Conservation (phyloP, 2,797 vertebrate species). For the Lepilemur septentrionalis region DNA sequence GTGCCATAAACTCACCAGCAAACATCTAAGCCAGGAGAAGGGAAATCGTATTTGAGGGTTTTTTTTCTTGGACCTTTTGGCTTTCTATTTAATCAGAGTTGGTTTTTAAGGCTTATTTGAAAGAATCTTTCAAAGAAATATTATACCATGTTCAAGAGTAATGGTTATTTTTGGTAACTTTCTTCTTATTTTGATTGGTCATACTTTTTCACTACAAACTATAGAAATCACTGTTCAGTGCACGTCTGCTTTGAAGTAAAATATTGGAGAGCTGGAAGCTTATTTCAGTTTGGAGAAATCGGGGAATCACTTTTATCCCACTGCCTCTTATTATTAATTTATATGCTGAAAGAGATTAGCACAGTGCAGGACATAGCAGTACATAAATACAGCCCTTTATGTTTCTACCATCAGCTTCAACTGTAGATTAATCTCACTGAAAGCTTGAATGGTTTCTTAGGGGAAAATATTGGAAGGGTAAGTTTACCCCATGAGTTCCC, state of each 20-base stretch:
- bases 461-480: neutral
- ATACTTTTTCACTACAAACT: neutral
- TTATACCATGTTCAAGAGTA: neutral
- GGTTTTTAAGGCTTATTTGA: neutral
- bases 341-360: conserved; percentile 68
- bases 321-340: conserved; percentile 59
- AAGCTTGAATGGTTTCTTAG: conserved; percentile 34
- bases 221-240: neutral
- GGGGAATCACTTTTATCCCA: conserved; percentile 53
- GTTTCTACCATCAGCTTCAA: conserved; percentile 10
- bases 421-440: conserved; percentile 32
- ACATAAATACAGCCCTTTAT: neutral
- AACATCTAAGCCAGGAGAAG: neutral
- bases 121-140: conserved; percentile 43
- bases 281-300: conserved; percentile 68
- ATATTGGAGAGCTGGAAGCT: conserved; percentile 20
- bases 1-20: neutral
- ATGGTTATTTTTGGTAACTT: neutral
- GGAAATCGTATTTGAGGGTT: neutral
- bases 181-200: neutral
- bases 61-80: neutral
- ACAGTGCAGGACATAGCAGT: conserved; percentile 52
- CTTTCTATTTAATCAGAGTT: neutral
- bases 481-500: conserved; percentile 32
- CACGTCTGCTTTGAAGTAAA: conserved; percentile 45